A percentile compares a stretch with the other conserved stretches of the same genome.
phyloP scores from a whole-genome alignment of 2,113 vertebrate genomes.

The Lota lota region DNA sequence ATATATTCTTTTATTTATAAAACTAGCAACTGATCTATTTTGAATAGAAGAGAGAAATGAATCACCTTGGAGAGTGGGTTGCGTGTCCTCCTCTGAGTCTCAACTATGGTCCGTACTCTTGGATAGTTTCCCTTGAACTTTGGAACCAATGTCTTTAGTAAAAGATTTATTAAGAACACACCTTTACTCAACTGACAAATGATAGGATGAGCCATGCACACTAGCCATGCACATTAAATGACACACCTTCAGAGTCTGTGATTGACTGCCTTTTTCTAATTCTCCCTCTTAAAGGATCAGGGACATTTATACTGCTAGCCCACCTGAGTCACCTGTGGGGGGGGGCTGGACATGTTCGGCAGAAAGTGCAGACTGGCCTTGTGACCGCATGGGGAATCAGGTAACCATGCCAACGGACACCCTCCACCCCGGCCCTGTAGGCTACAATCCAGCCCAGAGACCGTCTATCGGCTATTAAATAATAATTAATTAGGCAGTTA shows the following conservation, averaged over 20 bases:
- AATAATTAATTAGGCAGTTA: background rate
- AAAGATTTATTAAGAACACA: slow-evolving; percentile 71
- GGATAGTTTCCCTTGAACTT: slow-evolving; percentile 71
- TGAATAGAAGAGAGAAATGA: slow-evolving; percentile 19
- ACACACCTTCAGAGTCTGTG: background rate
- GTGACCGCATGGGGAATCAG: slow-evolving; percentile 77
- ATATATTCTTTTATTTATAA: background rate
- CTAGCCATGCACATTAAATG: slow-evolving; percentile 19
- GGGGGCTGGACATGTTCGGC: slow-evolving; percentile 63
- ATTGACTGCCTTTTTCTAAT: background rate
- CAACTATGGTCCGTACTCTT: slow-evolving; percentile 31
- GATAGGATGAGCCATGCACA: slow-evolving; percentile 11
- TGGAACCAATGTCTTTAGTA: slow-evolving; percentile 71
- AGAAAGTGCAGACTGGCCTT: slow-evolving; percentile 75
- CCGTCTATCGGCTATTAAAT: background rate
- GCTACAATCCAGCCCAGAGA: background rate
- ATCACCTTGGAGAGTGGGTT: slow-evolving; percentile 33
- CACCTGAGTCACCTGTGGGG: slow-evolving; percentile 77
- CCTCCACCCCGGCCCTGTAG: background rate
- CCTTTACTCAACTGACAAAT: slow-evolving; percentile 44
- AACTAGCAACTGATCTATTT: slow-evolving; percentile 52
- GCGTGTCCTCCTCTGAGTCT: slow-evolving; percentile 25
- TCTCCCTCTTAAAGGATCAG: slow-evolving; percentile 62
- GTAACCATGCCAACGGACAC: slow-evolving; percentile 43
- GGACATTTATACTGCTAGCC: slow-evolving; percentile 75